These are phyloP conservation scores for Drosophila dives DNA, from an alignment of 2,888 invertebrate species.

Conservation along the genomic window DNA sequence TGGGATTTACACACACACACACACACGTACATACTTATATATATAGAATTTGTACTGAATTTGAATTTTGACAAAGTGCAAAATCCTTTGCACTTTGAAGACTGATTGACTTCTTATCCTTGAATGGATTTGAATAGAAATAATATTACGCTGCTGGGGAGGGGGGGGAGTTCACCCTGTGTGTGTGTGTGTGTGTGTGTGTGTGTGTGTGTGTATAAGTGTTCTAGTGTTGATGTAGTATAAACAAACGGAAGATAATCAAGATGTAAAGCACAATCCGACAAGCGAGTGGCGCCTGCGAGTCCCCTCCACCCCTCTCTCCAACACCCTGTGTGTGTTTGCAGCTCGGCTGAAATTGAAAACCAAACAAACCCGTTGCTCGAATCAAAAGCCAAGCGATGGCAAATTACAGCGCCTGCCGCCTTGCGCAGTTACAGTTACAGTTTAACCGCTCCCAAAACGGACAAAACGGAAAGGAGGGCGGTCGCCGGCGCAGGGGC, in stretches of 20 bases:
- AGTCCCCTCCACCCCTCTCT: background rate
- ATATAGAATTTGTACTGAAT: conserved; percentile 55
- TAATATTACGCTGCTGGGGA: conserved; percentile 47
- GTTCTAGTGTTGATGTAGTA: conserved; percentile 45
- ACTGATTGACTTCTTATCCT: conserved; percentile 83
- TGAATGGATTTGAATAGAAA: conserved; percentile 81
- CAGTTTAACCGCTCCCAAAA: conserved; percentile 2
- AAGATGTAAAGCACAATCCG: conserved; percentile 80
- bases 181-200: background rate
- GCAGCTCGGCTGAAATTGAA: conserved; percentile 68
- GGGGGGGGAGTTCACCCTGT: conserved; percentile 24
- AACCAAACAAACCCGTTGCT: conserved; percentile 75
- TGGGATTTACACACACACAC: background rate
- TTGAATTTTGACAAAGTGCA: conserved; percentile 79
- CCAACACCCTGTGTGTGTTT: background rate
- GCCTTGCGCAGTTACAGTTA: conserved; percentile 49
- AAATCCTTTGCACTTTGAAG: conserved; percentile 82
- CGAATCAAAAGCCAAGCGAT: conserved; percentile 70
- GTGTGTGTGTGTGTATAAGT: conserved; percentile 12
- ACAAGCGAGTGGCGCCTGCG: conserved; percentile 39
- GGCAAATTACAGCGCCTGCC: conserved; percentile 59
- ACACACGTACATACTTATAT: background rate
- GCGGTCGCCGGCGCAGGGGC: background rate
- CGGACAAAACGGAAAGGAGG: too few species aligned
- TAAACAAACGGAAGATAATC: conserved; percentile 82